Base-by-base conservation (phyloP, 2,888 invertebrate species). In the Gymnosoma rotundatum region DNA sequence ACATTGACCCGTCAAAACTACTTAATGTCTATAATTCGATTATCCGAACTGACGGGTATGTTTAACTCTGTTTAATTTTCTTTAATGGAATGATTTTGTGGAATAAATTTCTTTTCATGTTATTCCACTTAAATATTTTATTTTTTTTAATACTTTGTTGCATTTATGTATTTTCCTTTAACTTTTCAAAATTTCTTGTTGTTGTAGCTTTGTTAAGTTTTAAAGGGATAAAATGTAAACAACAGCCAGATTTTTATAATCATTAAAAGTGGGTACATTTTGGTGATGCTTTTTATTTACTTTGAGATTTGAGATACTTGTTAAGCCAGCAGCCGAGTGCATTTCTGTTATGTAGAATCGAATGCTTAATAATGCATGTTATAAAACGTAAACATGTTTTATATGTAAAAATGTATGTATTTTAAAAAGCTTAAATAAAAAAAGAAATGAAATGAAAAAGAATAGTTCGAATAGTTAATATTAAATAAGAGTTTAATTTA, bases 41-140 rank as follows among this genome's bases (percentile, higher is more conserved):
- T 9, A 52, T 52, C 20, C 2, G 18, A 52, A 52, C 50, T 25
- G 25, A 2, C 3, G 21, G 56, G 56, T 25, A 9, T 18, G 18
- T 52, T 20, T 64, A 50, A 48, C 25, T n/a, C 9, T n/a, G 2
- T 32, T 10, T 64, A 32, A 18, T 38, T 38, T 38, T 38, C 10
- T 10, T 9, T 38, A 25, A 25, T 25, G 25, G 25, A n/a, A 20
- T 54, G 0, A 21, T 56, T 56, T 32, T 45, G 6, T 32, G 9
- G 5, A 60, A 20, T 58, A 7, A 9, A 21, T 21, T 70, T 50
- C 16, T 18, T 14, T 50, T 38, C 16, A 38, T 20, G 50, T 14
- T 64, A n/a, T 38, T 64, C 50, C 48, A 64, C 50, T 42, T 72
- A 18, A 64, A 78, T 64, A 36, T 72, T 72, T 38, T 32, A 70